These are phyloP conservation scores for Apotomis turbidana DNA, from an alignment of 2,888 invertebrate genomes.

Conservation along the genomic window DNA sequence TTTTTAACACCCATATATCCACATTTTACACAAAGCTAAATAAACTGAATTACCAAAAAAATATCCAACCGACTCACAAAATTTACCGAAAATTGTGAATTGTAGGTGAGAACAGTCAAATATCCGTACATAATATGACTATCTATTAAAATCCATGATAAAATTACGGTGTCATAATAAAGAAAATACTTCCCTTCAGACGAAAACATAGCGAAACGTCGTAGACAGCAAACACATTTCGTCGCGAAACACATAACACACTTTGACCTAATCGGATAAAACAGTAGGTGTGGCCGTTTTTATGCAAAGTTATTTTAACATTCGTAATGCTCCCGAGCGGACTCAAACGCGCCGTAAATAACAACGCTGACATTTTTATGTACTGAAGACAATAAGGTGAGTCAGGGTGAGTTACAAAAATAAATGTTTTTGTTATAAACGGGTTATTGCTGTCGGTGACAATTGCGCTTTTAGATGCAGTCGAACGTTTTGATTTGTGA, in stretches of 20 bases:
- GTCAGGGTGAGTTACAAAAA: slow-evolving; percentile 46
- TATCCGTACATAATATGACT: too few species aligned
- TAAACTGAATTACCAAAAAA: too few species aligned
- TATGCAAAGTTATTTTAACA: slow-evolving; percentile 41
- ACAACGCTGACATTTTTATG: slow-evolving; percentile 65
- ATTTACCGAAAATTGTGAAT: too few species aligned
- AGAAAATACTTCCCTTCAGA: too few species aligned
- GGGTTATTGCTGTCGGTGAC: slow-evolving; percentile 25
- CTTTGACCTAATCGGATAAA: slow-evolving; percentile 13
- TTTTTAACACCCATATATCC: too few species aligned
- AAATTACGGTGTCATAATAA: too few species aligned
- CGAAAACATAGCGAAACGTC: too few species aligned
- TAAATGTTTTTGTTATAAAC: slow-evolving; percentile 39
- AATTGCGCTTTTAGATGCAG: slow-evolving; percentile 16
- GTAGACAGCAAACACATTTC: too few species aligned
- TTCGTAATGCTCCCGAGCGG: slow-evolving; percentile 30
- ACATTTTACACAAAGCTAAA: too few species aligned
- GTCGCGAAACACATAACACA: not conserved
- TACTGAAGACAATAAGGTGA: slow-evolving; percentile 62
- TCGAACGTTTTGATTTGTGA: not conserved
- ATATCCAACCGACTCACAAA: too few species aligned
- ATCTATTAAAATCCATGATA: too few species aligned
- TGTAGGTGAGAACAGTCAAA: too few species aligned
- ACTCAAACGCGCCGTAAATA: slow-evolving; percentile 56
- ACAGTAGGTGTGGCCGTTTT: slow-evolving; percentile 38